phyloP scores from a whole-genome alignment of 2,797 vertebrate genomes.

The Microchirus variegatus region DNA sequence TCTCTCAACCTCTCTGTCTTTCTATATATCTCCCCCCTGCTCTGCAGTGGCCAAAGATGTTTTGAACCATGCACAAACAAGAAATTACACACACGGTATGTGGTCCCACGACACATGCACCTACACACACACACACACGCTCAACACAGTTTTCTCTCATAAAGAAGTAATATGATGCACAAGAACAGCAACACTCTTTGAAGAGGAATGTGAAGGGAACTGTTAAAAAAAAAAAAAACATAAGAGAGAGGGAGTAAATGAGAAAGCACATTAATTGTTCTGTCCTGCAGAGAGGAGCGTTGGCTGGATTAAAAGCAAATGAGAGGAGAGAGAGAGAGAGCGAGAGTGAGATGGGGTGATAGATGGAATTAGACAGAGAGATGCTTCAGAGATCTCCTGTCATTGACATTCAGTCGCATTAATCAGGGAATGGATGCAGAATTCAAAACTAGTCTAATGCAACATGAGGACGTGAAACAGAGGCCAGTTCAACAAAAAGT shows the following conservation, averaged over 20 bases:
- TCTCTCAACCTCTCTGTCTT: conserved; percentile 61
- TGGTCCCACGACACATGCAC: conserved; percentile 55
- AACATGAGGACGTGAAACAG: conserved; percentile 26
- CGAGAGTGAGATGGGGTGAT: conserved; percentile 41
- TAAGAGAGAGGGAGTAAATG: conserved; percentile 29
- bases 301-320: conserved; percentile 48
- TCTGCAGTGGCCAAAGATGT: conserved; percentile 66
- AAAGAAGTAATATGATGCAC: conserved; percentile 56
- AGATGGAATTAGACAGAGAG: conserved; percentile 59
- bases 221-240: not conserved
- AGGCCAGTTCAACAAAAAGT: conserved; percentile 9
- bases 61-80: conserved; percentile 78
- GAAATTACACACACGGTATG: conserved; percentile 88
- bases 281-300: conserved; percentile 68
- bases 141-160: conserved; percentile 41
- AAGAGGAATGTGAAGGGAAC: conserved; percentile 73
- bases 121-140: conserved; percentile 5
- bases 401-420: conserved; percentile 52
- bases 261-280: conserved; percentile 81
- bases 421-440: conserved; percentile 51
- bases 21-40: conserved; percentile 52
- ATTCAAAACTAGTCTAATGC: conserved; percentile 41
- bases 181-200: conserved; percentile 72
- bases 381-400: conserved; percentile 61
- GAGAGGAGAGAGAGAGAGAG: conserved; percentile 16